These are phyloP conservation scores for Xestia xanthographa DNA, from an alignment of 2,888 invertebrate genomes.

Conservation along the genomic window DNA sequence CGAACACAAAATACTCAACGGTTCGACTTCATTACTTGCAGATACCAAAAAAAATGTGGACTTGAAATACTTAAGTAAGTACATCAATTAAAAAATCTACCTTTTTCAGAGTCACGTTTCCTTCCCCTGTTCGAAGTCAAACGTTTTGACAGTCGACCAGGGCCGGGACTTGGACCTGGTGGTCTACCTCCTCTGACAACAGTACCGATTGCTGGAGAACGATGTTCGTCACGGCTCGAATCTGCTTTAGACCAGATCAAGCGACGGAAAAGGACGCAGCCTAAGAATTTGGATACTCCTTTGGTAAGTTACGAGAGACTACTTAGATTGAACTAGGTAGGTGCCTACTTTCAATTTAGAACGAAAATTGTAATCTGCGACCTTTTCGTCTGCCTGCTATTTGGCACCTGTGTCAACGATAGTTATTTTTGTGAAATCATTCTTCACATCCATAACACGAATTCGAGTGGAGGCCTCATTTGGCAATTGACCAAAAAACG, in stretches of 20 bases:
- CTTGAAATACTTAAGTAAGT: neutral
- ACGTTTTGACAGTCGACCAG: slow-evolving; percentile 83
- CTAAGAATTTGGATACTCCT: slow-evolving; percentile 85
- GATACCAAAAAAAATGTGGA: too few relatives aligned
- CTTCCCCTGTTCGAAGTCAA: slow-evolving; percentile 86
- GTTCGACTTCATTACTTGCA: too few relatives aligned
- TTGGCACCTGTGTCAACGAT: neutral
- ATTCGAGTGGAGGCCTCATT: slow-evolving; percentile 14
- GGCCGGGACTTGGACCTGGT: slow-evolving; percentile 71
- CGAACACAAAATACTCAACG: neutral
- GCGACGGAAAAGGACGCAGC: slow-evolving; percentile 89
- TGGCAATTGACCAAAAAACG: slow-evolving; percentile 22
- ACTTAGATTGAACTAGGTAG: neutral
- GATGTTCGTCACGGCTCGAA: slow-evolving; percentile 92
- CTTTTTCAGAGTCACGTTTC: slow-evolving; percentile 84
- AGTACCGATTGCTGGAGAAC: slow-evolving; percentile 85
- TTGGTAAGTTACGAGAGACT: slow-evolving; percentile 73
- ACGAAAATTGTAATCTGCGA: too few relatives aligned
- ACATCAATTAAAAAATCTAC: neutral
- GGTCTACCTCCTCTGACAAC: slow-evolving; percentile 83
- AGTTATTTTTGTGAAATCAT: slow-evolving; percentile 24
- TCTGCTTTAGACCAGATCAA: slow-evolving; percentile 92
- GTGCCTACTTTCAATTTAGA: neutral
- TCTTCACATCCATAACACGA: slow-evolving; percentile 15
- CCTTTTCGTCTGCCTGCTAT: neutral